phyloP scores from a whole-genome alignment of 1,140 invertebrate genomes.

The Brachionus rotundiformis region DNA sequence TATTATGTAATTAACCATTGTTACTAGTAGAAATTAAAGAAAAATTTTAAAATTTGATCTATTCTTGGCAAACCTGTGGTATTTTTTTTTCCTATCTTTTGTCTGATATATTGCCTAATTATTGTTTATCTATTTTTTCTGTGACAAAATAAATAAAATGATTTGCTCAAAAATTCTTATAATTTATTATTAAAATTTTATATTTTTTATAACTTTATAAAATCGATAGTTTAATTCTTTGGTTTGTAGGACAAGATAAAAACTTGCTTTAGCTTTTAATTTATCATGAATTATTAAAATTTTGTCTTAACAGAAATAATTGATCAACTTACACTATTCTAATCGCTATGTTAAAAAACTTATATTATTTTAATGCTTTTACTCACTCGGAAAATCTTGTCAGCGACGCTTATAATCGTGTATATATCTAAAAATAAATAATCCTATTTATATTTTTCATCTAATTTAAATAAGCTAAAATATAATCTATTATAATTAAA shows the following conservation, averaged over 20 bases:
- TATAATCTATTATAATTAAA: neutral
- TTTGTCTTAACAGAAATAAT: neutral
- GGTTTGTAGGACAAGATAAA: neutral
- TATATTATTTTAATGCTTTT: neutral
- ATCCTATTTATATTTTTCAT: too few relatives aligned
- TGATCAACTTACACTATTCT: neutral
- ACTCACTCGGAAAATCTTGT: too few relatives aligned
- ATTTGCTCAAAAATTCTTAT: neutral
- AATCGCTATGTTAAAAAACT: neutral
- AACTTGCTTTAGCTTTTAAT: neutral
- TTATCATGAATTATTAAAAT: neutral
- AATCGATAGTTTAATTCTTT: neutral
- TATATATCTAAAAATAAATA: too few relatives aligned
- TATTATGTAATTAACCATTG: conserved; percentile 12
- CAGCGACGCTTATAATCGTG: too few relatives aligned
- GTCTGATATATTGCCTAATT: neutral
- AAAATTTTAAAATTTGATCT: neutral
- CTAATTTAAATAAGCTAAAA: neutral
- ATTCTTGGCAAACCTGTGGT: neutral
- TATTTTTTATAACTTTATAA: neutral
- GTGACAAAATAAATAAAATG: neutral
- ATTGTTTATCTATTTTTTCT: neutral
- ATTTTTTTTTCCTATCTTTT: neutral
- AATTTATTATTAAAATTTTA: conserved; percentile 4
- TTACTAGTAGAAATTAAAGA: neutral